Base-by-base conservation (phyloP, 53 echinoderm and acorn worm species). In the Echinarachnius parma region DNA sequence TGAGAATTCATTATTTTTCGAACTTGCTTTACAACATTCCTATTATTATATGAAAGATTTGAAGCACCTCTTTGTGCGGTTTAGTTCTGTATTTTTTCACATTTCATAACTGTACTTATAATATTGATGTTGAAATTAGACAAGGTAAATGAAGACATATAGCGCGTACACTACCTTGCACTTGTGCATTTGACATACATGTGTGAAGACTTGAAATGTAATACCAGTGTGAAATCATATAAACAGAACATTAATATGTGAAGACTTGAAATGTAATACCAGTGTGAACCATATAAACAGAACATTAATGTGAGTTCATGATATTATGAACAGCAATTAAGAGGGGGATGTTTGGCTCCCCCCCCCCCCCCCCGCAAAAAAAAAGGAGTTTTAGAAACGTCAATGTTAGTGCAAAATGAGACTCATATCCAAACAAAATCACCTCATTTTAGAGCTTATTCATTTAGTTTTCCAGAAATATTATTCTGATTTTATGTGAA, bases 61-160 rank as follows among this genome's bases (percentile, higher is more conserved):
- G 37, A 72, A 26, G 74, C 74, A 72, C 74, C 56, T 72, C 56
- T 69, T 45, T 72, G 57, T 72, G 74, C 74, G 56, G 74, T 72
- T 72, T 54, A 72, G 74, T 72, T 72, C 55, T 72, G 74, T 72
- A 72, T 72, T 72, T 72, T 72, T 72, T 72, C 74, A 72, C 74
- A 57, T 21, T 72, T 72, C 56, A 28, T 56, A 56, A 56, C 55
- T 57, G 42, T 72, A 56, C 56, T 72, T 39, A 72, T 72, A n/a
- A n/a, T n/a, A 54, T 56, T 29, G 42, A 72, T 72, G 74, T 72
- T 72, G 35, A 34, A 72, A 28, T 14, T 72, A 72, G 29, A 34
- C 20, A 33, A 13, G 50, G 26, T 46, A 46, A 46, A 42, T 19
- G 44, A 57, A 10, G 62, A 24, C 39, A 62, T 9, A 62, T 39